Conservation (phyloP, 2,797 vertebrate species). For the Sparus aurata region DNA sequence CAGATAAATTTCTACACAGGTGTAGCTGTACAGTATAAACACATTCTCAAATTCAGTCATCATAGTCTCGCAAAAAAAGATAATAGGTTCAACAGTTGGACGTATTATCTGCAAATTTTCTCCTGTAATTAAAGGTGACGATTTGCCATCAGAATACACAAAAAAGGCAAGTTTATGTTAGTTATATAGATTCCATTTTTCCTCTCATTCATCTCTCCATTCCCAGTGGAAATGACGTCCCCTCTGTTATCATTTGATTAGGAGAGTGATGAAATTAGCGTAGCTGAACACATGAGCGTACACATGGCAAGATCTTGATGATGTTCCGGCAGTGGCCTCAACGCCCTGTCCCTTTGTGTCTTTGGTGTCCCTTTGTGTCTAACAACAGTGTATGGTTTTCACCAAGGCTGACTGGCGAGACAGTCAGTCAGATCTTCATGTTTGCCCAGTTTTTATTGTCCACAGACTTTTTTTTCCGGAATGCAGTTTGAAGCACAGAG, state of each 20-base stretch:
- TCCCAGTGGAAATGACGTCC: not conserved
- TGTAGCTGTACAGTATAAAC: conserved; percentile 2
- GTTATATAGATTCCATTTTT: not conserved
- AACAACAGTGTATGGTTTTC: not conserved
- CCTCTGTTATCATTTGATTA: not conserved
- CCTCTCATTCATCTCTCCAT: too few species aligned
- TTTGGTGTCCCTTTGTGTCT: not conserved
- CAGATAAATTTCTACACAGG: conserved; percentile 30
- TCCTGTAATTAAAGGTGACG: not conserved
- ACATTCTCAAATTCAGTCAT: conserved; percentile 7
- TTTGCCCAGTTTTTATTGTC: conserved; percentile 18
- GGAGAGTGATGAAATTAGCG: not conserved
- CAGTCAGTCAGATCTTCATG: conserved; percentile 7
- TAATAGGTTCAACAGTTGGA: not conserved
- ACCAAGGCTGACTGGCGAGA: not conserved
- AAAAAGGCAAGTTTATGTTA: too few species aligned
- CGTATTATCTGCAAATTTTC: not conserved
- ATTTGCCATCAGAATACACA: not conserved
- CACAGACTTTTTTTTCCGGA: not conserved
- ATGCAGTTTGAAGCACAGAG: conserved; percentile 3
- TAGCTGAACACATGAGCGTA: not conserved
- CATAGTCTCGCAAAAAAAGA: not conserved
- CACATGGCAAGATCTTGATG: not conserved
- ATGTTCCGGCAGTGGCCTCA: conserved; percentile 1
- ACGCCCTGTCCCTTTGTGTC: not conserved